Evolutionary conservation across 2,113 vertebrate genomes (phyloP), one percentile per base, ranked within the genome.

Genomic region (Alethe diademata): DNA sequence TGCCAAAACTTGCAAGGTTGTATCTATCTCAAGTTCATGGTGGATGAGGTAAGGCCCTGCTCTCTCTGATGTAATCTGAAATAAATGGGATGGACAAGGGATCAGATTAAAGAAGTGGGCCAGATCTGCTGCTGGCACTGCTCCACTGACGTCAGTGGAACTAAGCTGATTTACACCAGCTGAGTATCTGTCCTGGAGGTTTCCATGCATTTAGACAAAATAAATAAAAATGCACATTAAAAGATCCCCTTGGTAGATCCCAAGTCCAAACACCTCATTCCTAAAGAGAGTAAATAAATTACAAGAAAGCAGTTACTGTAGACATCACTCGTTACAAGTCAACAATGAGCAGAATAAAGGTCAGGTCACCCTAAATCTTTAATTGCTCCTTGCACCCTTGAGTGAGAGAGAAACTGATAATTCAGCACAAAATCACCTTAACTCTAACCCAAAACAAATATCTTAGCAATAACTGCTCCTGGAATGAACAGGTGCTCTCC

Each of bases 31-130:
- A 88, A 61, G 87, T 69, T 91, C 74, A 73, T 35, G 51, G 62
- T 85, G 84, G 86, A 91, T 92, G 90, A 96, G 78, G 84, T 94
- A 95, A 91, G 90, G 67, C 24, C 64, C 62, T 73, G 58, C 70
- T 88, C 84, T 33, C 51, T 96, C 83, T 95, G 95, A 96, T 82
- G 93, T 94, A 93, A 95, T 72, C 91, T 91, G 78, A 89, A 95
- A 95, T 95, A 94, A 97, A 86, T 57, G 88, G 91, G 92, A 94
- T 96, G 91, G 92, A 96, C 69, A 91, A 92, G 76, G 50, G 86
- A 97, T 95, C 84, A 97, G 95, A 95, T 96, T 97, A 97, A 97
- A 91, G 81, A 96, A 96, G 74, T 94, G 93, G 95, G 94, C 90
- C 96, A 95, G 93, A 88, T 82, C 92, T 93, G 90, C 73, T 1